A percentile compares a stretch with the other conserved stretches of the same genome.
Evolutionary conservation across 2,888 invertebrate species (phyloP).

Genomic region (Gymnosoma rotundatum): DNA sequence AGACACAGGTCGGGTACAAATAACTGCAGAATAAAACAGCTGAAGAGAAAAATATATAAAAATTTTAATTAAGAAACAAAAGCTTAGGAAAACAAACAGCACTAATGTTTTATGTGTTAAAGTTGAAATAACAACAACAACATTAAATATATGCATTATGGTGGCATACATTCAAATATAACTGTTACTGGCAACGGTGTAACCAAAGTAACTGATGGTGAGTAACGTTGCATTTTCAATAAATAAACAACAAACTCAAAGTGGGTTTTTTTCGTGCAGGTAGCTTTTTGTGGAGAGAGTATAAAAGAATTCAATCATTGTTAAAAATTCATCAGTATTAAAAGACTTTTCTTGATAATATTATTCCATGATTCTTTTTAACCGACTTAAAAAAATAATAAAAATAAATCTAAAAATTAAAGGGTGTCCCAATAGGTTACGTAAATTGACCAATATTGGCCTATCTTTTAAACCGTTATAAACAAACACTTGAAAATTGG

Average conservation of each 20-base stretch:
- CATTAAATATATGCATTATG: neutral
- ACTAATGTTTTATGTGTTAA: neutral
- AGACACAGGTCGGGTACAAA: conserved; percentile 22
- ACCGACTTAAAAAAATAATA: too few species aligned
- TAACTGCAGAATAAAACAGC: conserved; percentile 39
- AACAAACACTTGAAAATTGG: too few species aligned
- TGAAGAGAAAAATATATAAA: conserved; percentile 36
- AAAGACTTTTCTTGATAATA: too few species aligned
- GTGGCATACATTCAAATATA: conserved; percentile 13
- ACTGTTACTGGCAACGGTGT: conserved; percentile 60
- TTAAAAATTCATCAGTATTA: neutral
- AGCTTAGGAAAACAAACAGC: conserved; percentile 35
- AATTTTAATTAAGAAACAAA: conserved; percentile 29
- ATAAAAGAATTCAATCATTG: conserved; percentile 2
- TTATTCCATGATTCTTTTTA: too few species aligned
- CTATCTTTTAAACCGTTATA: too few species aligned
- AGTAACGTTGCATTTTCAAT: conserved; percentile 50
- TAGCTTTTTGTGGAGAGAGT: neutral
- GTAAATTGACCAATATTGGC: too few species aligned
- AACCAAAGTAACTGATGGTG: conserved; percentile 64
- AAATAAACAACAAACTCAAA: conserved; percentile 38
- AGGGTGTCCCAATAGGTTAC: too few species aligned
- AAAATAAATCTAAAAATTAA: too few species aligned
- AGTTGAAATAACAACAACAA: conserved; percentile 7
- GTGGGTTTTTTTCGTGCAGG: conserved; percentile 38